Base-by-base conservation (phyloP, 2,113 vertebrate species). In the Cromileptes altivelis region DNA sequence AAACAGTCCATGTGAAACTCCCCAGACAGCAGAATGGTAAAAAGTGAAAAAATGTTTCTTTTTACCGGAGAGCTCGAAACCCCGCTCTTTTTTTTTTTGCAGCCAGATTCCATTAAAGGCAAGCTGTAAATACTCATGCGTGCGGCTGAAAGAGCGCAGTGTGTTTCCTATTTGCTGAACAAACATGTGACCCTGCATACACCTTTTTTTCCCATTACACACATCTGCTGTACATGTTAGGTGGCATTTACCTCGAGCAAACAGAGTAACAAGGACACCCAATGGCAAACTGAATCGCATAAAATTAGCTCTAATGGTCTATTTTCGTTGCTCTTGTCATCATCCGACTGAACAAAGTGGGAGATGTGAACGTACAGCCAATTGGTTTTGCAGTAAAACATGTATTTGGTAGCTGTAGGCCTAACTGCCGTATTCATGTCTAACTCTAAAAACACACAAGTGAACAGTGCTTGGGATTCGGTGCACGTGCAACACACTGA, bases 1-100 rank as follows among this genome's bases (percentile, higher is more conserved):
- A 93, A 94, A 88, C 70, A 81, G 86, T 68, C 88, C 85, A 90
- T 92, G 91, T 93, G 89, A 93, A 94, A 90, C 89, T 91, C 81
- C 65, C 84, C 30, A 71, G 82, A 81, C 76, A 78, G 84, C 80
- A 60, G 63, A 80, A 58, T 65, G 65, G 73, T 71, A 67, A 75
- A 89, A 91, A 87, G 58, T 76, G 75, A 91, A 87, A 74, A 70
- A 70, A 56, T 69, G 40, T 88, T 79, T 84, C 45, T 52, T 80
- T 82, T 88, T 86, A 50, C 19, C 58, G 27, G 57, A 58, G 75
- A 68, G 65, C 47, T 80, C 1, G 64, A 74, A 76, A 40, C 33
- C 27, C 50, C 6, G 57, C 56, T 78, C 50, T 77, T 90, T 50
- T 69, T 8, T 68, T 37, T 33, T 53, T 23, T 53, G 40, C 6